phyloP scores from a whole-genome alignment of 2,888 invertebrate species.

The Lissocephala sabroskyi region DNA sequence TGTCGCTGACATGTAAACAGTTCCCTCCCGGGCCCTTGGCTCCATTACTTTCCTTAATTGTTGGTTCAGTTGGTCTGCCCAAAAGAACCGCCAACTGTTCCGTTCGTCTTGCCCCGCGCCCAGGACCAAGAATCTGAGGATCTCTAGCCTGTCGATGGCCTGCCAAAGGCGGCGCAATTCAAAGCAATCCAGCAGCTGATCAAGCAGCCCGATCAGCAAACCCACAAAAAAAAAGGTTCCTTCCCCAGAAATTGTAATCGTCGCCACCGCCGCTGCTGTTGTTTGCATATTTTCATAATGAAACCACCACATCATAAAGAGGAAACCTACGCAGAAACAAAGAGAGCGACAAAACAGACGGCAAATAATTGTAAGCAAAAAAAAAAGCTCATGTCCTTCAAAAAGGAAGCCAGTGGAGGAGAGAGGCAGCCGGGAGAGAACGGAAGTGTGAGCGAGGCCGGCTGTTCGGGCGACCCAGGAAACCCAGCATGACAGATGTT shows the following conservation, averaged over 20 bases:
- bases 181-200: slow-evolving; percentile 14
- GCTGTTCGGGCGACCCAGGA: slow-evolving; percentile 1
- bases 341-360: slow-evolving; percentile 1
- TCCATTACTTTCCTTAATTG: no score
- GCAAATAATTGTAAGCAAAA: slow-evolving; percentile 5
- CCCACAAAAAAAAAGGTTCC: no score
- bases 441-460: no score
- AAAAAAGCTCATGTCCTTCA: slow-evolving; percentile 2
- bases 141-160: background rate
- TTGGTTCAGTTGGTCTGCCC: no score
- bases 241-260: no score
- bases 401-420: background rate
- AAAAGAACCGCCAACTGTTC: no score
- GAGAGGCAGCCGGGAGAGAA: background rate
- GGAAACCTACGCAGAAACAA: background rate
- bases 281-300: slow-evolving; percentile 26
- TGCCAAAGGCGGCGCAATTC: background rate
- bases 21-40: no score
- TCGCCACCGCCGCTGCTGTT: no score
- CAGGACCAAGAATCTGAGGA: no score
- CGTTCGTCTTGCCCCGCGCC: no score
- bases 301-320: slow-evolving; percentile 16
- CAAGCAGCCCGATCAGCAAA: background rate
- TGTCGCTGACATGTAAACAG: no score
- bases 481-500: slow-evolving; percentile 47